phyloP scores from a whole-genome alignment of 2,113 vertebrate species.

The Macroglossus sobrinus region DNA sequence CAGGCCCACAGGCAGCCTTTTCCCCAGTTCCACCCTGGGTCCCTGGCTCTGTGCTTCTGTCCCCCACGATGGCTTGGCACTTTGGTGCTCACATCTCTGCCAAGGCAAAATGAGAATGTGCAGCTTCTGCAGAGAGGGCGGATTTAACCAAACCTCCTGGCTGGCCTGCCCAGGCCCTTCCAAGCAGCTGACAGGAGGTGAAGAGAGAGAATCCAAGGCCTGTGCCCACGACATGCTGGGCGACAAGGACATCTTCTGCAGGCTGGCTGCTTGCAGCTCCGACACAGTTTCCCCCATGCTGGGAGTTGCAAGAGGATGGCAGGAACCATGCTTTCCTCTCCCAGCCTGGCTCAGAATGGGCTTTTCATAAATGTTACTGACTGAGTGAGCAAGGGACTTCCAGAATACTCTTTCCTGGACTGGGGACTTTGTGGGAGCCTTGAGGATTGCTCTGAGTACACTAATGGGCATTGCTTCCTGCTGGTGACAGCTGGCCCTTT shows the following conservation, averaged over 20 bases:
- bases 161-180: background rate
- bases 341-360: background rate
- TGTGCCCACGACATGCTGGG: background rate
- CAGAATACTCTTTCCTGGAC: background rate
- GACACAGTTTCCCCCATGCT: background rate
- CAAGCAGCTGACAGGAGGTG: background rate
- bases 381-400: fast-evolving
- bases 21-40: conserved; percentile 45
- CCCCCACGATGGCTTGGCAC: conserved; percentile 34
- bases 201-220: background rate
- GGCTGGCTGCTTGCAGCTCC: background rate
- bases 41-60: conserved; percentile 54
- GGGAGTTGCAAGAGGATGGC: background rate
- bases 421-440: background rate
- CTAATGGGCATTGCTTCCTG: conserved; percentile 41
- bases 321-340: background rate
- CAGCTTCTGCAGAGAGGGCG: conserved; percentile 54
- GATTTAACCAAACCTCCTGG: conserved; percentile 36
- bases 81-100: conserved; percentile 54
- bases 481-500: conserved; percentile 70
- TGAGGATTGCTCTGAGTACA: conserved; percentile 27
- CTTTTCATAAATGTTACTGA: background rate
- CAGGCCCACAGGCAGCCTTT: conserved; percentile 18
- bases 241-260: background rate
- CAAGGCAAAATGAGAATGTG: conserved; percentile 68